These are phyloP conservation scores for Parapsyche elsis DNA, from an alignment of 1,140 invertebrate genomes.

Conservation along the genomic window DNA sequence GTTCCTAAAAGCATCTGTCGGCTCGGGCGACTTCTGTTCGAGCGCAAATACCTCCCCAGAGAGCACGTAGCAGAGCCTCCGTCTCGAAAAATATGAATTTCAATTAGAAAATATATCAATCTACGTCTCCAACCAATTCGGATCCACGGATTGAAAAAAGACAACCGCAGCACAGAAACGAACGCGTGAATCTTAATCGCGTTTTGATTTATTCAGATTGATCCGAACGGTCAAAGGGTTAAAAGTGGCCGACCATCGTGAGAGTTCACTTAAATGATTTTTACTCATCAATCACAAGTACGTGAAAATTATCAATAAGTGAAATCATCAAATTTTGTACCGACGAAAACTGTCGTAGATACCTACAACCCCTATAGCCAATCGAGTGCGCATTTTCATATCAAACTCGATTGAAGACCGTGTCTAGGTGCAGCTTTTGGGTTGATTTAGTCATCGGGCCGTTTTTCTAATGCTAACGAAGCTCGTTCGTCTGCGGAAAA, in stretches of 20 bases:
- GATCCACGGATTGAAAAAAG: neutral
- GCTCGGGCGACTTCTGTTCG: constrained; percentile 12
- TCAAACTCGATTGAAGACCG: no score
- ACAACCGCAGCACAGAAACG: neutral
- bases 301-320: constrained; percentile 5
- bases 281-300: constrained; percentile 15
- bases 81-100: constrained; percentile 39
- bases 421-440: neutral
- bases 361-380: no score
- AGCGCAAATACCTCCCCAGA: constrained; percentile 1
- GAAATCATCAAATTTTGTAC: neutral
- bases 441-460: constrained; percentile 21
- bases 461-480: constrained; percentile 39
- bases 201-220: constrained; percentile 41
- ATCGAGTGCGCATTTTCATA: no score
- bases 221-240: constrained; percentile 38
- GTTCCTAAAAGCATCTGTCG: constrained; percentile 42
- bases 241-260: constrained; percentile 26
- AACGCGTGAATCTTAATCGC: constrained; percentile 32
- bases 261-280: constrained; percentile 11
- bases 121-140: constrained; percentile 15
- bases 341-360: neutral
- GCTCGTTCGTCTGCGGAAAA: constrained; percentile 35
- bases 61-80: constrained; percentile 29
- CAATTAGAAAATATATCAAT: constrained; percentile 44